Conservation (phyloP, 2,888 invertebrate species). For the Brachyptera risi region DNA sequence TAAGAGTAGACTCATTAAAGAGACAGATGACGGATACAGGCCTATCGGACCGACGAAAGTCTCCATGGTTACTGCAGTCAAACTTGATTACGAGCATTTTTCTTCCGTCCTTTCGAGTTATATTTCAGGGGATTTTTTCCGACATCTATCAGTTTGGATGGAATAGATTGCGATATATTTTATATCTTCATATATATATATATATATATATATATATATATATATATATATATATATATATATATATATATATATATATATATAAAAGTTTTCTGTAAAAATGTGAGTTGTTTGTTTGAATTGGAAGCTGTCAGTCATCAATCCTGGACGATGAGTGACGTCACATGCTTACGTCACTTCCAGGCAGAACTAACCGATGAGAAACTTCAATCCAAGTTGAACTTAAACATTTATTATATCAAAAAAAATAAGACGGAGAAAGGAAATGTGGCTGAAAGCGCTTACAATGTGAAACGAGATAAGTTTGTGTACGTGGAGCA, state of each 20-base stretch:
- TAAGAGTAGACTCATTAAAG: conserved; percentile 11
- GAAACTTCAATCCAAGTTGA: background rate
- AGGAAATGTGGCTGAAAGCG: background rate
- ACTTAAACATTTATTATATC: background rate
- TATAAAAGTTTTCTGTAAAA: conserved; percentile 17
- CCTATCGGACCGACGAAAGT: conserved; percentile 7
- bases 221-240: too few species aligned
- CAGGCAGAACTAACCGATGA: too few species aligned
- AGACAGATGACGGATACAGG: conserved; percentile 18
- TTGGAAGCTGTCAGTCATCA: conserved; percentile 24
- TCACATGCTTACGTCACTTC: too few species aligned
- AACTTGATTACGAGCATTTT: conserved; percentile 16
- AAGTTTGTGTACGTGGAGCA: too few species aligned
- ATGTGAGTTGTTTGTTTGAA: conserved; percentile 24
- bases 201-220: too few species aligned
- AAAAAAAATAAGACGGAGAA: too few species aligned
- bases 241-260: too few species aligned
- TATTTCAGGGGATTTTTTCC: conserved; percentile 17
- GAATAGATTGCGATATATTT: conserved; percentile 28
- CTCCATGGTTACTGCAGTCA: conserved; percentile 6
- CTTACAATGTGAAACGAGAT: background rate
- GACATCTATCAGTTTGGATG: conserved; percentile 30
- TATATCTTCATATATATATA: too few species aligned
- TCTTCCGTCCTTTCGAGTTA: conserved; percentile 8
- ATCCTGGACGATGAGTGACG: conserved; percentile 23